phyloP scores from a whole-genome alignment of 2,888 invertebrate genomes.

The Xanthostigma xanthostigma region DNA sequence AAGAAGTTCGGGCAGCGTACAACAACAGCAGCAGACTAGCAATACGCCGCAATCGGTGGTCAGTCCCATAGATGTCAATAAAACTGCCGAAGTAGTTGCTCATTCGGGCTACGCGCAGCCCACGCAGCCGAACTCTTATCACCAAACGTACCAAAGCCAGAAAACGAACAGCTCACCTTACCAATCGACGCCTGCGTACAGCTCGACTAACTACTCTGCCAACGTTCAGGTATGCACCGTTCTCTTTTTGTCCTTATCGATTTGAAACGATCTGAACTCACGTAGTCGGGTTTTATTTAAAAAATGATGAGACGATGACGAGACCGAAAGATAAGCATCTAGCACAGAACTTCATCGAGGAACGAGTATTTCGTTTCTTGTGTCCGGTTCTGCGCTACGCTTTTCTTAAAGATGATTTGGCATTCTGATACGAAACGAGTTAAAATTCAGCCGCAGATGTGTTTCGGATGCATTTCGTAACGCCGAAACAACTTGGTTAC shows the following conservation, averaged over 20 bases:
- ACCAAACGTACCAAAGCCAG: conserved; percentile 22
- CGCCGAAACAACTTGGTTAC: conserved; percentile 13
- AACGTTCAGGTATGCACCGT: neutral
- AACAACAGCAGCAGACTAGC: conserved; percentile 12
- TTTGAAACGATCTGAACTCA: neutral
- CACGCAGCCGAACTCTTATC: conserved; percentile 8
- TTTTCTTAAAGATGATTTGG: conserved; percentile 13
- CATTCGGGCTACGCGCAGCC: conserved; percentile 8
- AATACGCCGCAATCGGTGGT: conserved; percentile 17
- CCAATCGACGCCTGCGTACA: conserved; percentile 29
- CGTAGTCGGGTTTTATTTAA: too few relatives aligned
- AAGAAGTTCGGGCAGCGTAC: conserved; percentile 21
- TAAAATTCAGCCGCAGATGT: neutral
- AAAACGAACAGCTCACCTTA: conserved; percentile 26
- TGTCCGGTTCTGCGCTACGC: too few relatives aligned
- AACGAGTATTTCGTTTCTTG: too few relatives aligned
- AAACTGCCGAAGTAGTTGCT: conserved; percentile 8
- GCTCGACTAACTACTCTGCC: conserved; percentile 21
- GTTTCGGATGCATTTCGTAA: neutral
- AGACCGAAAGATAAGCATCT: conserved; percentile 13
- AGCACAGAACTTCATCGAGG: conserved; percentile 6
- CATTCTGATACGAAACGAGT: conserved; percentile 13
- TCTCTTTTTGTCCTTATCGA: neutral
- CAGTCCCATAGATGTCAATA: conserved; percentile 13
- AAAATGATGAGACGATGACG: conserved; percentile 22